Percentiles rank a stretch among this genome's conserved stretches.
Conservation (phyloP, 2,113 vertebrate genomes). For the Austrofundulus limnaeus region DNA sequence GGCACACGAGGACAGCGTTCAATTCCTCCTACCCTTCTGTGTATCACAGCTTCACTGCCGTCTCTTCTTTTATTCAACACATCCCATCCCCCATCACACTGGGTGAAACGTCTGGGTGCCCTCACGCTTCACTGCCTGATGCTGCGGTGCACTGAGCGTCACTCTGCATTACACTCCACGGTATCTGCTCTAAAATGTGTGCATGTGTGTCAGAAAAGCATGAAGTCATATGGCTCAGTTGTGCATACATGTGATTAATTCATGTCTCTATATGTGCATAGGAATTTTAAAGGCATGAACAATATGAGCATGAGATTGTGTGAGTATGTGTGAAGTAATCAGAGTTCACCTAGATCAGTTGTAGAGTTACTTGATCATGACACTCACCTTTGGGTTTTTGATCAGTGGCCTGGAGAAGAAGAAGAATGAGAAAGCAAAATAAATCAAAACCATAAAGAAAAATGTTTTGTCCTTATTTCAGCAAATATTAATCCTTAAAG, state of each 20-base stretch:
- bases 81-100: conserved; percentile 36
- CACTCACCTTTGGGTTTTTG: conserved; percentile 97
- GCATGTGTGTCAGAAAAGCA: conserved; percentile 9
- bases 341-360: conserved; percentile 27
- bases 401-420: conserved; percentile 87
- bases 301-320: conserved; percentile 11
- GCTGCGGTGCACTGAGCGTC: conserved; percentile 52
- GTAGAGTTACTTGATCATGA: conserved; percentile 27
- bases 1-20: conserved; percentile 45
- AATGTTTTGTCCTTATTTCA: not conserved
- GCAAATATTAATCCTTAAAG: not conserved
- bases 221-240: conserved; percentile 35
- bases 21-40: conserved; percentile 7
- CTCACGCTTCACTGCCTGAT: conserved; percentile 59
- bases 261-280: conserved; percentile 43
- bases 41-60: conserved; percentile 19
- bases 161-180: conserved; percentile 54
- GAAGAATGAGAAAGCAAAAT: not conserved
- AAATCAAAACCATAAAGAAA: not conserved
- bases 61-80: conserved; percentile 32
- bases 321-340: conserved; percentile 46
- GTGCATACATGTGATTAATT: conserved; percentile 46
- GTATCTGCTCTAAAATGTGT: conserved; percentile 33
- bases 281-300: conserved; percentile 26
- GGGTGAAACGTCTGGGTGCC: conserved; percentile 52